Evolutionary conservation across 2,797 vertebrate genomes (phyloP).

Genomic region (Coendou prehensilis): DNA sequence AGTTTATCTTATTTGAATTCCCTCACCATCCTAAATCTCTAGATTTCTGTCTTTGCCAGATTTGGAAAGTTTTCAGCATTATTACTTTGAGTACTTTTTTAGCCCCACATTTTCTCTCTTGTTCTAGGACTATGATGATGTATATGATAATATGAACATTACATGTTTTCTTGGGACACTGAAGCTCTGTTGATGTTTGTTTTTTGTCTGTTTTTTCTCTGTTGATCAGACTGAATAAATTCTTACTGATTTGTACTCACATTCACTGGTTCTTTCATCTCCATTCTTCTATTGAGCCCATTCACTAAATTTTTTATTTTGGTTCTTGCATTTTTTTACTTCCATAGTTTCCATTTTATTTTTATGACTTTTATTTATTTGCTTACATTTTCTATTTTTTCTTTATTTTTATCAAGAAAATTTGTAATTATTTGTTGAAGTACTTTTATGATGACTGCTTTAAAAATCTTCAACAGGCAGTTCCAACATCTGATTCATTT

Average conservation of each 20-base stretch:
- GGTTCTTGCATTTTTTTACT: neutral
- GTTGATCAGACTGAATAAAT: conserved; percentile 5
- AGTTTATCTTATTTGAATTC: neutral
- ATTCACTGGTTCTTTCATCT: conserved; percentile 37
- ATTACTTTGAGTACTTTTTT: neutral
- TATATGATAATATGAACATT: neutral
- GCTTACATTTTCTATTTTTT: neutral
- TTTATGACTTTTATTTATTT: neutral
- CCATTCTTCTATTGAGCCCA: neutral
- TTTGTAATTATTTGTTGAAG: neutral
- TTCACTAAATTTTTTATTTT: conserved; percentile 5
- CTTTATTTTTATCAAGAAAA: neutral
- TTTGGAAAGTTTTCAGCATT: neutral
- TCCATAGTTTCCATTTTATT: neutral
- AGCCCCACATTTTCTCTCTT: neutral
- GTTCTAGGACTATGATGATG: neutral
- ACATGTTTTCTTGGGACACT: neutral
- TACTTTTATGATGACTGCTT: neutral
- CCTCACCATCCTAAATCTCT: neutral
- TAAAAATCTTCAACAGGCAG: neutral
- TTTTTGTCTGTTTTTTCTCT: neutral
- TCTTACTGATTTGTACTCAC: conserved; percentile 1
- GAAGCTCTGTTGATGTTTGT: neutral
- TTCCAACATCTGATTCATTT: neutral
- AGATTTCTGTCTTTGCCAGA: neutral